phyloP scores from a whole-genome alignment of 1,140 invertebrate genomes.

The Cydia fagiglandana region DNA sequence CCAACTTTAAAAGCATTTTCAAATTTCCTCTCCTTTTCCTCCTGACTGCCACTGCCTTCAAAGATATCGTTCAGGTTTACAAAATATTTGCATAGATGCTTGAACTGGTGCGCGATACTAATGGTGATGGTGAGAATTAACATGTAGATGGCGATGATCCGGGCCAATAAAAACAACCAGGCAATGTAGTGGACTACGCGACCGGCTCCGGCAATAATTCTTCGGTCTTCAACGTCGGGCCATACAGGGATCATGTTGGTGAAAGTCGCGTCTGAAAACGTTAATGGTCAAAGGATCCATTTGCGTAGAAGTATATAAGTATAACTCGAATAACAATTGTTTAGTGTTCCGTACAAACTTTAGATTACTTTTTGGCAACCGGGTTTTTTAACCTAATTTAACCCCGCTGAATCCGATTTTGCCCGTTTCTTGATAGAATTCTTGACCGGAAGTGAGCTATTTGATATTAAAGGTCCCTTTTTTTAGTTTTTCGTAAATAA shows the following conservation, averaged over 20 bases:
- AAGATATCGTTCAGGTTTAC: background rate
- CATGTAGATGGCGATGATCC: slow-evolving; percentile 45
- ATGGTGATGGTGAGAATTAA: slow-evolving; percentile 46
- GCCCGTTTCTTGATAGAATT: too few species aligned
- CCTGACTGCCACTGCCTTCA: slow-evolving; percentile 1
- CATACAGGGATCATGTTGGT: slow-evolving; percentile 52
- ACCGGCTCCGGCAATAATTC: slow-evolving; percentile 38
- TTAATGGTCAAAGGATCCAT: too few species aligned
- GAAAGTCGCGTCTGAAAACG: slow-evolving; percentile 48
- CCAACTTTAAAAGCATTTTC: slow-evolving; percentile 24
- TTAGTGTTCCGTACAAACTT: too few species aligned
- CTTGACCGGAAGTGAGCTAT: too few species aligned
- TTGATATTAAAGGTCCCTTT: too few species aligned
- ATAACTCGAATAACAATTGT: too few species aligned
- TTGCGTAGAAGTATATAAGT: too few species aligned
- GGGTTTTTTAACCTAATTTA: too few species aligned
- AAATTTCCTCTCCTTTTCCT: slow-evolving; percentile 9
- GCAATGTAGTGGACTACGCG: slow-evolving; percentile 46
- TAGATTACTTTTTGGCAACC: too few species aligned
- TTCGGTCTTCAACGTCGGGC: slow-evolving; percentile 50
- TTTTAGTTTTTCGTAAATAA: too few species aligned
- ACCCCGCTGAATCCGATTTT: too few species aligned
- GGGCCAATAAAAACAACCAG: slow-evolving; percentile 57
- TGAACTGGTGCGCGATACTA: slow-evolving; percentile 53
- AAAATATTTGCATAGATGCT: slow-evolving; percentile 57